Base-by-base conservation (phyloP, 2,888 invertebrate species). In the Allacma fusca region DNA sequence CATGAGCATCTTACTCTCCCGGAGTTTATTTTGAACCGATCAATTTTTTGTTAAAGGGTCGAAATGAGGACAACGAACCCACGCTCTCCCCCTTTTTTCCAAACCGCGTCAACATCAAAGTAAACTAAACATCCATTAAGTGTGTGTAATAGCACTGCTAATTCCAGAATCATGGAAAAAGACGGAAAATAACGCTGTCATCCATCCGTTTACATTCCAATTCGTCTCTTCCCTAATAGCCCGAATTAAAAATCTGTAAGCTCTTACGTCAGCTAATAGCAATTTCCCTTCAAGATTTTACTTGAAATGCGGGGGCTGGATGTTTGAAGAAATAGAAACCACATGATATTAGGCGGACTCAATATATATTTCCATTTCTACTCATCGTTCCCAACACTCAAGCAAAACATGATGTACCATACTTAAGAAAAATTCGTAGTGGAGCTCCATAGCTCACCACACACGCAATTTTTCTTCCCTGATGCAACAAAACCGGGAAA, bases 21-120 rank as follows among this genome's bases (percentile, higher is more conserved):
- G 72, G 72, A 64, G 74, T 74, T 74, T 74, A 74, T 74, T 74
- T 74, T 74, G 40, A 74, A 74, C 74, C 26, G 64, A 74, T 74
- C 74, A 74, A 64, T 74, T 74, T 74, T 74, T 74, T 74, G 62
- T 74, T 59, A 40, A 72, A 72, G 72, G 50, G 50, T 74, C 62
- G 59, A 74, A 74, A 62, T 29, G 74, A 64, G 74, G 62, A 64
- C 74, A 74, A 74, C 74, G 74, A 74, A 74, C 74, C 74, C 65
- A 64, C 64, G 43, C 34, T 74, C 64, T 72, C 26, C 23, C 26
- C 64, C 40, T 1, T 16, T 1, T 21, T n/a, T n/a, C n/a, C n/a
- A 19, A 26, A 21, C 72, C 59, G 26, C 72, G 23, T 72, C 59
- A 72, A 29, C 72, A 64, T 23, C 23, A 64, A 64, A 62, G 34